Evolutionary conservation across 2,888 invertebrate genomes (phyloP).

Genomic region (Cybosia mesomella): DNA sequence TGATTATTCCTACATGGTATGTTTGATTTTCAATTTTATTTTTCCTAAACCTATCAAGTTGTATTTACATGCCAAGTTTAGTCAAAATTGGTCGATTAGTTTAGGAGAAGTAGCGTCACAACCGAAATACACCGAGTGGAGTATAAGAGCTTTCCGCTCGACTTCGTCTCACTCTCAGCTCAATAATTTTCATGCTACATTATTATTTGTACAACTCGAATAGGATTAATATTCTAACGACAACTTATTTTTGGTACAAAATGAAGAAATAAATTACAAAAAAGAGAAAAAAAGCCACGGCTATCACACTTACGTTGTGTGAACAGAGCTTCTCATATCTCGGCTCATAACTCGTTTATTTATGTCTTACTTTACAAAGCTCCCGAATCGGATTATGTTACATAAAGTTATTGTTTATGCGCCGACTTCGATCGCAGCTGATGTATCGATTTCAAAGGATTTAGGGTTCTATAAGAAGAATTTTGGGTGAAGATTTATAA

Average conservation of each 20-base stretch:
- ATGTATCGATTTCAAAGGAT: constrained; percentile 49
- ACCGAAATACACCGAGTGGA: too few relatives aligned
- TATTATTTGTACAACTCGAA: too few relatives aligned
- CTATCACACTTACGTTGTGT: constrained; percentile 36
- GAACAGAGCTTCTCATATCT: constrained; percentile 40
- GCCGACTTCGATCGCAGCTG: constrained; percentile 49
- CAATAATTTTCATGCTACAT: too few relatives aligned
- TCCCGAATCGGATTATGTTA: constrained; percentile 64
- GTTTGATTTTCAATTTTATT: too few relatives aligned
- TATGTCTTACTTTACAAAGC: constrained; percentile 70
- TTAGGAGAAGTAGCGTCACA: too few relatives aligned
- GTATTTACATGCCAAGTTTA: too few relatives aligned
- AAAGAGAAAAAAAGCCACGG: not conserved
- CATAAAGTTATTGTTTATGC: constrained; percentile 67
- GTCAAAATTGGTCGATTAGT: too few relatives aligned
- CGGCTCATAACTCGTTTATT: constrained; percentile 71
- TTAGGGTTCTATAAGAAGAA: constrained; percentile 20
- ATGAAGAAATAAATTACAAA: constrained; percentile 5
- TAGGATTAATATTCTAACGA: not conserved
- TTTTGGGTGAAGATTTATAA: constrained; percentile 16
- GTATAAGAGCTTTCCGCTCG: too few relatives aligned
- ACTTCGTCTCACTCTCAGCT: too few relatives aligned
- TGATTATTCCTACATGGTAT: too few relatives aligned
- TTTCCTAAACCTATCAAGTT: too few relatives aligned
- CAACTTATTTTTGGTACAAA: not conserved